Base-by-base conservation (phyloP, 2,113 vertebrate genomes). In the Mus pahari region DNA sequence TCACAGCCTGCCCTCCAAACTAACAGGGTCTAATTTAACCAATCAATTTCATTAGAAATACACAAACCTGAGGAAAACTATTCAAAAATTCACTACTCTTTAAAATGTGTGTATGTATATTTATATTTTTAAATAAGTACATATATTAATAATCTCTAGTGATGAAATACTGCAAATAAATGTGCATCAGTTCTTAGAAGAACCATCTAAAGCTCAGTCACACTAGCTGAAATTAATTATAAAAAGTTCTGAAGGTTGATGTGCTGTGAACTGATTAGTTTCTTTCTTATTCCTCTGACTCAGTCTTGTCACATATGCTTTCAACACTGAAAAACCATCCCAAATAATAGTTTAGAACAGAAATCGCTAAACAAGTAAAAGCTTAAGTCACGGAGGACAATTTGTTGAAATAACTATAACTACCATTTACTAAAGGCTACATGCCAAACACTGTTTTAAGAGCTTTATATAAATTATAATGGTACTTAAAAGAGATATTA, bases 141-240 rank as follows among this genome's bases (percentile, higher is more conserved):
- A 81, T 71, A 58, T 39, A 53, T 88, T 86, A 48, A 86, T 86
- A 39, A 89, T 68, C 36, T 87, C 60, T 82, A 71, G 3, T 82
- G 20, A 83, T 83, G 53, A 13, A 9, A 77, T 77, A 94, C 70
- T 86, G 33, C 81, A 73, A 62, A 71, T 3, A 78, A 84, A 79
- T 93, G 26, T 78, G n/a, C 78, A 91, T 75, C 5, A 81, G 92
- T 58, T 94, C 70, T 95, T 82, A 88, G 77, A 94, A 91, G 50
- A 83, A 68, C 5, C 6, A 64, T 81, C 81, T 0, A 68, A 3
- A 82, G 71, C 39, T 28, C 82, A 96, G 90, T 78, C 53, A 79
- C 10, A 74, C 26, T 84, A 93, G 87, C 3, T n/a, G 48, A 93
- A 89, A 90, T 70, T 26, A 95, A 58, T 26, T 89, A 89, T 55